Base-by-base conservation (phyloP, 2,888 invertebrate species). In the Masnerella sp. region DNA sequence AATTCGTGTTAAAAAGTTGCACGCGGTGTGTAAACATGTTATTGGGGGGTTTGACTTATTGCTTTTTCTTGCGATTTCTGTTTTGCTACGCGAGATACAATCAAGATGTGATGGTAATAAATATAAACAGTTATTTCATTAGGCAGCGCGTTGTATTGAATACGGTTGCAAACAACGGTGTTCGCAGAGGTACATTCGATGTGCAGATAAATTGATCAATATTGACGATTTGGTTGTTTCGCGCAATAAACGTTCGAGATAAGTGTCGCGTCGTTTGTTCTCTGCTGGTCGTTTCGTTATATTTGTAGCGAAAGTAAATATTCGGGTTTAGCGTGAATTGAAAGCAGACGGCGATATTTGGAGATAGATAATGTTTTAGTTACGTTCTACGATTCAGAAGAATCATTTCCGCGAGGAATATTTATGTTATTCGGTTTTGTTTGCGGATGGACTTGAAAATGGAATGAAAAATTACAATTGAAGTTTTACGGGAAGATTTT, bases 81-180 rank as follows among this genome's bases (percentile, higher is more conserved):
- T 65, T 56, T 56, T 20, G 32, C 28, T 40, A 18, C 36, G 43
- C 20, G 42, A 54, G 65, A 56, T 65, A 65, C 5, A 43, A 56
- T 65, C 65, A 15, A 38, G 22, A 32, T 7, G 40, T 40, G 40
- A 47, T 56, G 14, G 47, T n/a, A 49, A 54, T 47, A 47, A 65
- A 65, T 56, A 54, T 56, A 47, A 47, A 65, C 65, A 56, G 56
- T 65, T 56, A 56, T 65, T 65, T 54, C 65, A 65, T 56, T 56
- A 30, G 30, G 11, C 17, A 30, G 40, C 49, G 20, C 40, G 32
- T 40, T 43, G 40, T 30, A 40, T 54, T 47, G 54, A 52, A 54
- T 64, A 45, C 62, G 14, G 64, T 64, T 64, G 52, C 64, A 64
- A 36, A 64, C 64, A 40, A 22, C 22, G 22, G 7, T 22, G 22